Base-by-base conservation (phyloP, 2,113 vertebrate genomes). In the Nibea albiflora region DNA sequence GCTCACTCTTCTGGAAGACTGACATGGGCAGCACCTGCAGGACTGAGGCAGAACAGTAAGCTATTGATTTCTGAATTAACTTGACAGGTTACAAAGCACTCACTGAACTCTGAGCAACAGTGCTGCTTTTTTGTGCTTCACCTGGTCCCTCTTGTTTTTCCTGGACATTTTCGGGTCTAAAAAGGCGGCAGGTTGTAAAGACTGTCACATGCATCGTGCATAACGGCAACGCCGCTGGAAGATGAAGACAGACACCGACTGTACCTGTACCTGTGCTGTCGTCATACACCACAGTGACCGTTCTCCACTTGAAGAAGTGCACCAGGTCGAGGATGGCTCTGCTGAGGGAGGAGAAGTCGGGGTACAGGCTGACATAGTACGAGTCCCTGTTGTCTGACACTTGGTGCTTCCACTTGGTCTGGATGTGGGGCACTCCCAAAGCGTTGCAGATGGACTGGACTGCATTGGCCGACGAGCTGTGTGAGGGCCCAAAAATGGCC, bases 221-320 rank as follows among this genome's bases (percentile, higher is more conserved):
- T 71, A 69, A 52, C 57, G 70, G 11, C 63, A 26, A 8, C 52
- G 26, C 28, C 31, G 20, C 49, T n/a, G 16, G 47, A 64, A 62
- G 60, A 73, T 61, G 47, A 80, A 76, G 80, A 76, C 72, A 69
- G 76, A 89, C 83, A 80, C 54, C 62, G 2, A 78, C 86, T 90
- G 79, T 83, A 93, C 88, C 96, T 97, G 93, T 96, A 98, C 98
- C 98, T 81, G 98, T 98, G 95, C 98, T 99, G 96, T 99, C 98
- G 78, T 95, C 95, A 17, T 95, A 95, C 42, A 95, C 95, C 83
- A 95, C 94, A 3, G 95, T 95, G 72, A 99, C 97, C 0, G 96
- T 99, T 94, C 96, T 97, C 98, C 98, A 99, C 93, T 97, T 97
- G 96, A 99, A 99, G 95, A 99, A 99, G 91, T 99, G 97, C 84